Evolutionary conservation across 2,113 vertebrate species (phyloP).

Genomic region (Thomomys bottae): DNA sequence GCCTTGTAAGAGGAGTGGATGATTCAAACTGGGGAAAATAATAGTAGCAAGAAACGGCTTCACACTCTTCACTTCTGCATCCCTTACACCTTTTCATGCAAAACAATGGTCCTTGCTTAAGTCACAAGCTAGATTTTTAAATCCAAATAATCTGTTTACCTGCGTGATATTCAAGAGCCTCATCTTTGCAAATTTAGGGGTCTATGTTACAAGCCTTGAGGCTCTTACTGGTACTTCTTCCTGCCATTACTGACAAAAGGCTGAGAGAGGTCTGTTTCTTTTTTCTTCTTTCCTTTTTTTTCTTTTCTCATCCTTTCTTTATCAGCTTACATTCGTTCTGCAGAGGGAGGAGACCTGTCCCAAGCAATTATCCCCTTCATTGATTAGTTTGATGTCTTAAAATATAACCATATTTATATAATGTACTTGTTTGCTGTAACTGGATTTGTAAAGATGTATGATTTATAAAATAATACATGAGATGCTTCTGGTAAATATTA

Average conservation of each 20-base stretch:
- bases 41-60: neutral
- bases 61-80: neutral
- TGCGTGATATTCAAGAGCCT: neutral
- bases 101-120: neutral
- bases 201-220: neutral
- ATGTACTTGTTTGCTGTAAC: constrained; percentile 57
- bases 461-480: constrained; percentile 49
- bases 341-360: neutral
- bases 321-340: too few relatives aligned
- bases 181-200: neutral
- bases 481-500: constrained; percentile 26
- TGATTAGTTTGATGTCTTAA: constrained; percentile 44
- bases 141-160: too few relatives aligned
- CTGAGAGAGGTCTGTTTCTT: neutral
- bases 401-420: constrained; percentile 56
- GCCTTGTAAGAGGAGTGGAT: neutral
- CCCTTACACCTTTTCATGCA: neutral
- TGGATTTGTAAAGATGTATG: constrained; percentile 62
- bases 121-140: neutral
- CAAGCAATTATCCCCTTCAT: neutral
- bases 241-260: neutral
- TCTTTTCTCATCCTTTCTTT: too few relatives aligned
- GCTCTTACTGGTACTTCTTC: neutral
- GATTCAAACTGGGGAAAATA: neutral
- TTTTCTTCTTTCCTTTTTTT: too few relatives aligned